Percentiles rank a stretch among this genome's conserved stretches.
phyloP scores from a whole-genome alignment of 2,113 vertebrate genomes.

The Coreoperca whiteheadi region DNA sequence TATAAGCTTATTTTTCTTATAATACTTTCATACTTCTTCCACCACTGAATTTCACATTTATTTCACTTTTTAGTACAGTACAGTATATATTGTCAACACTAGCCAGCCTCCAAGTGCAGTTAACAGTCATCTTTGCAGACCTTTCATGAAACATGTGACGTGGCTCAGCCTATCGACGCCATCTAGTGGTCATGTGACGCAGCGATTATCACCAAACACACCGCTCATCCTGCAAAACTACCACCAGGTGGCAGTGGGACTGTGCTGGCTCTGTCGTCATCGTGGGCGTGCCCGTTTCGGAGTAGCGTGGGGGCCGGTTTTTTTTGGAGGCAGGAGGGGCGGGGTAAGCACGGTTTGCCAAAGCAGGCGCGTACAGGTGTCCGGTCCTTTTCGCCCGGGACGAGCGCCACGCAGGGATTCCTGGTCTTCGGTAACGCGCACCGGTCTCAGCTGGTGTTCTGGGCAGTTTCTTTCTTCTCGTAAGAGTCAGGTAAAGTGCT shows the following conservation, averaged over 20 bases:
- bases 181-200: conserved; percentile 62
- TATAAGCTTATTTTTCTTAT: background rate
- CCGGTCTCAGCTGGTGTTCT: background rate
- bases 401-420: conserved; percentile 30
- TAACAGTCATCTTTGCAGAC: background rate
- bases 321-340: conserved; percentile 42
- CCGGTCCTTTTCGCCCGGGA: conserved; percentile 46
- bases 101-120: background rate
- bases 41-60: background rate
- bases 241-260: conserved; percentile 62
- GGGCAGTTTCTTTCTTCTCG: background rate
- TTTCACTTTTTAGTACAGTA: background rate
- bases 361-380: conserved; percentile 70
- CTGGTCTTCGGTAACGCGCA: conserved; percentile 14
- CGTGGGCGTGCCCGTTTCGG: conserved; percentile 42
- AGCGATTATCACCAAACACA: background rate
- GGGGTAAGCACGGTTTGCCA: conserved; percentile 48
- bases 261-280: background rate
- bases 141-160: background rate
- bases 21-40: background rate
- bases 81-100: background rate
- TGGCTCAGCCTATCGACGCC: conserved; percentile 46
- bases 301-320: background rate
- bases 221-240: background rate
- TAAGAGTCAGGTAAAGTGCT: conserved; percentile 59